Percentiles rank a stretch among this genome's conserved stretches.
phyloP scores from a whole-genome alignment of 2,113 vertebrate genomes.

The Rana temporaria region DNA sequence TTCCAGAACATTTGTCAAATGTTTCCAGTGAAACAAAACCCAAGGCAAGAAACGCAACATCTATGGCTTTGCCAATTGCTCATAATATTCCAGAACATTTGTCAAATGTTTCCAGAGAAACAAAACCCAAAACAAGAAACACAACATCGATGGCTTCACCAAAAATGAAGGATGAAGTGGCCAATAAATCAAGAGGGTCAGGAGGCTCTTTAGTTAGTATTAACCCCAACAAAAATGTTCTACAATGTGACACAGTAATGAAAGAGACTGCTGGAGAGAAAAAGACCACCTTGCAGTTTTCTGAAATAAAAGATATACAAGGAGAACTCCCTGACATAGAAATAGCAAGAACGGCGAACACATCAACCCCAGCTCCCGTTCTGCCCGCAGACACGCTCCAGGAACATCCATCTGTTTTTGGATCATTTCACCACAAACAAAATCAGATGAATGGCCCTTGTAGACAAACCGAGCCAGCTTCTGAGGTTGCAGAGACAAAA shows the following conservation, averaged over 20 bases:
- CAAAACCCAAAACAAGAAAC: no score
- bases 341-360: no score
- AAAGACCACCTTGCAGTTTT: no score
- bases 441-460: background rate
- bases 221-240: background rate
- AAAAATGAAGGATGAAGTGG: background rate
- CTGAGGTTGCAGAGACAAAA: conserved; percentile 51
- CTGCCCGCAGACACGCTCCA: background rate
- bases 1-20: background rate
- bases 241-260: background rate
- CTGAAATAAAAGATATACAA: background rate
- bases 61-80: background rate
- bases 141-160: no score
- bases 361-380: background rate
- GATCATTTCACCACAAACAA: no score
- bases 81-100: background rate
- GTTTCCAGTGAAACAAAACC: background rate
- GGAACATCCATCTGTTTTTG: background rate
- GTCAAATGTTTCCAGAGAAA: background rate
- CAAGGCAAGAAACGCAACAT: no score
- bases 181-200: background rate
- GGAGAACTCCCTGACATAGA: background rate
- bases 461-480: background rate
- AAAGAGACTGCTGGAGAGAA: background rate
- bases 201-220: no score